Conservation (phyloP, 2,888 invertebrate species). For the Oscheius myriophilus region DNA sequence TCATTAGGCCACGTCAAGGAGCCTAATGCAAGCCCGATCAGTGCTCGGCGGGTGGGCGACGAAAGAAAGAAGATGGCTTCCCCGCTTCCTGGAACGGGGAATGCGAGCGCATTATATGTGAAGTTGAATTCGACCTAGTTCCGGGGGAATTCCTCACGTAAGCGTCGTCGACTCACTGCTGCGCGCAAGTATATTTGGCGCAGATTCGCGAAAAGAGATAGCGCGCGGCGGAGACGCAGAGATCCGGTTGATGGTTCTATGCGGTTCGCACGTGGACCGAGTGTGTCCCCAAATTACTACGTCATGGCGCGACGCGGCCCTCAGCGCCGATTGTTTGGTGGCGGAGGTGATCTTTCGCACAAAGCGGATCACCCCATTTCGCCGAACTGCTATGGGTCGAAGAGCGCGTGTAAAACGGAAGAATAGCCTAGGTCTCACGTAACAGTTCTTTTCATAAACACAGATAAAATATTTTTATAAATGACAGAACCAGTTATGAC, state of each 20-base stretch:
- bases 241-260: conserved; percentile 27
- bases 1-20: no score
- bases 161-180: background rate
- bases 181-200: background rate
- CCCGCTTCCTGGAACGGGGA: no score
- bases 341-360: conserved; percentile 25
- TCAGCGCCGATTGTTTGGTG: conserved; percentile 7
- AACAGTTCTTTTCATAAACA: no score
- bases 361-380: conserved; percentile 23
- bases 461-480: no score
- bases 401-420: no score
- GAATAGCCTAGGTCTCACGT: no score
- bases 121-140: background rate
- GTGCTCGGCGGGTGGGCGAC: no score
- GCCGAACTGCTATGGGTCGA: background rate
- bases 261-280: conserved; percentile 20
- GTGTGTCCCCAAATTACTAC: conserved; percentile 21
- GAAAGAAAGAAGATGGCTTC: no score
- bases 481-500: no score
- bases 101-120: no score
- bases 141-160: conserved; percentile 7
- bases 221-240: conserved; percentile 15
- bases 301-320: conserved; percentile 14
- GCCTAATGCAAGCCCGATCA: no score
- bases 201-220: background rate